These are phyloP conservation scores for Falco concolor DNA, from an alignment of 2,797 vertebrate species.

Conservation along the genomic window DNA sequence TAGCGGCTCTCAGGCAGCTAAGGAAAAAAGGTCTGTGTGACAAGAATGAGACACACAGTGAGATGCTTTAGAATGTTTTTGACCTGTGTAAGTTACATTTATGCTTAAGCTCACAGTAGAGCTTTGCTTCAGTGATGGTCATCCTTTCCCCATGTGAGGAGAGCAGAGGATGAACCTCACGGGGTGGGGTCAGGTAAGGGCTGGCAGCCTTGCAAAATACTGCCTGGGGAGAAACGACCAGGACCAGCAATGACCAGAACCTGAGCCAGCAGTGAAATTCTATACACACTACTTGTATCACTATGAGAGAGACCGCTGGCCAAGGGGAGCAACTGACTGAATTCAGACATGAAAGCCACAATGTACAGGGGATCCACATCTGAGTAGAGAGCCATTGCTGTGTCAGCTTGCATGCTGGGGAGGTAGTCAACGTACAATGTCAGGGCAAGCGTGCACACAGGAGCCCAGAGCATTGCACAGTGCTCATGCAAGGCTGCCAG, in stretches of 20 bases:
- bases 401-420: too few species aligned
- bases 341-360: not conserved
- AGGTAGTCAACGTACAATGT: accelerated
- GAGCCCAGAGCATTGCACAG: not conserved
- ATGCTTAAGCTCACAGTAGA: not conserved
- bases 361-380: not conserved
- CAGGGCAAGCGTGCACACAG: accelerated
- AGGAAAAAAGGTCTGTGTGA: not conserved
- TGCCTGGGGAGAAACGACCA: not conserved
- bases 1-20: not conserved
- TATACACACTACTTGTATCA: accelerated
- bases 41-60: not conserved
- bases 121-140: not conserved
- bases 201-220: not conserved
- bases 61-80: not conserved
- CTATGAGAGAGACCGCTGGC: accelerated
- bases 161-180: not conserved
- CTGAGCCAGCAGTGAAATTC: not conserved
- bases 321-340: accelerated
- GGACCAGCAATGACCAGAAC: not conserved
- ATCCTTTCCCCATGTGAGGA: not conserved
- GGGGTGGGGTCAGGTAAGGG: not conserved
- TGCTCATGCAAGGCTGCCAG: not conserved
- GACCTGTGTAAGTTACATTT: not conserved
- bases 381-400: not conserved